Evolutionary conservation across 1,140 invertebrate genomes (phyloP).

Genomic region (Geopemphigus sp.): DNA sequence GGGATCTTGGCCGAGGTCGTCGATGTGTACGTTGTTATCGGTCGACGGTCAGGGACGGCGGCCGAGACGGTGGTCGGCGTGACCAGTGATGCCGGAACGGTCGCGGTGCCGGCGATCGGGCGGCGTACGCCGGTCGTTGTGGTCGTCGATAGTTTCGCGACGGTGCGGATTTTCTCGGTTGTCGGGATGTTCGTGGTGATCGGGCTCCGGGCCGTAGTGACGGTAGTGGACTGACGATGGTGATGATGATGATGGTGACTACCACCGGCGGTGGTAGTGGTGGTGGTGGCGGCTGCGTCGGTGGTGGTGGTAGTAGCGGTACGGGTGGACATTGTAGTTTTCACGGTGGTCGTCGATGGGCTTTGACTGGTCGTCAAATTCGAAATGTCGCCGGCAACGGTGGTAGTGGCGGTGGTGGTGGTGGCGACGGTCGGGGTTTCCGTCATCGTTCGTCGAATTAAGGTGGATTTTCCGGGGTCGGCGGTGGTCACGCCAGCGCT

Average conservation of each 20-base stretch:
- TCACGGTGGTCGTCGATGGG: background rate
- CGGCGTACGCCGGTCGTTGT: no score
- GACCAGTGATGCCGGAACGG: slow-evolving; percentile 50
- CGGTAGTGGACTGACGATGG: slow-evolving; percentile 47
- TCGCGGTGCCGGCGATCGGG: slow-evolving; percentile 59
- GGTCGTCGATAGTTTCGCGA: background rate
- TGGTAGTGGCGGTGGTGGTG: no score
- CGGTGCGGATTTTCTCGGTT: background rate
- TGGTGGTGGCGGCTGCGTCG: slow-evolving; percentile 44
- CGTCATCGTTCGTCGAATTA: no score
- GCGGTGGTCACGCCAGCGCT: no score
- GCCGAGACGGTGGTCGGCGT: slow-evolving; percentile 53
- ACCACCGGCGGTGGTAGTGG: slow-evolving; percentile 53
- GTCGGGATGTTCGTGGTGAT: slow-evolving; percentile 53
- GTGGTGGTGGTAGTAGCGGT: no score
- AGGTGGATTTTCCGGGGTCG: no score
- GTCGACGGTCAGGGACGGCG: background rate
- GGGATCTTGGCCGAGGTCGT: background rate
- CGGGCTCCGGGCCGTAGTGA: no score
- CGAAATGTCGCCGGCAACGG: no score
- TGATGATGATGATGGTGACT: slow-evolving; percentile 52
- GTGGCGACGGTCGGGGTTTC: no score
- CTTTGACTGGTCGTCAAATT: no score
- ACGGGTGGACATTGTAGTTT: no score
- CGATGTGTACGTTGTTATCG: slow-evolving; percentile 51